phyloP scores from a whole-genome alignment of 2,113 vertebrate genomes.

The Elaphurus davidianus region DNA sequence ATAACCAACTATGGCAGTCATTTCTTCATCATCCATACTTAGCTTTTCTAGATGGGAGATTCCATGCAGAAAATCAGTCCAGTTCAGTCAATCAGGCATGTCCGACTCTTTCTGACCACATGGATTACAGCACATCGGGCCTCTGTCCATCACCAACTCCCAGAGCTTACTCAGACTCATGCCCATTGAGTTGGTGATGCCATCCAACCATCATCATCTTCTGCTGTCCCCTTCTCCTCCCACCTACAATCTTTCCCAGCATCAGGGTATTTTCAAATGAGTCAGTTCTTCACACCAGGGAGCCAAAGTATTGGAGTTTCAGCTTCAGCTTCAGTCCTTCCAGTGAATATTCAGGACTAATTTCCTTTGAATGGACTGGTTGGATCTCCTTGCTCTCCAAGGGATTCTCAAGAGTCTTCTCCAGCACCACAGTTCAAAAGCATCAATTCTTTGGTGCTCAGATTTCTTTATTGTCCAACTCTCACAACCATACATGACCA shows the following conservation, averaged over 20 bases:
- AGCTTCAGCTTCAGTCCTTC: neutral
- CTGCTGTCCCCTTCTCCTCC: no score
- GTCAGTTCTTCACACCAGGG: no score
- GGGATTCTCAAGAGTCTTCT: neutral
- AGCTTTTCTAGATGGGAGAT: neutral
- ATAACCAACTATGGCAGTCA: neutral
- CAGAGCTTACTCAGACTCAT: neutral
- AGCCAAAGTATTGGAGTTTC: no score
- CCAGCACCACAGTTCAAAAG: neutral
- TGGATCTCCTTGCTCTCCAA: neutral
- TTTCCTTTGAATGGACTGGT: neutral
- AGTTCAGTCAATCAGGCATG: neutral
- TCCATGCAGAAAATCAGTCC: neutral
- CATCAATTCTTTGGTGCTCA: neutral
- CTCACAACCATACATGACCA: neutral
- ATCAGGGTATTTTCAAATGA: no score
- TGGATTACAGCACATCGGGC: neutral
- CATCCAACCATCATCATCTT: no score
- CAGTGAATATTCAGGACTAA: neutral
- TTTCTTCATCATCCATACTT: neutral
- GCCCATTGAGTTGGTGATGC: neutral
- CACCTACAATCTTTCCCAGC: no score
- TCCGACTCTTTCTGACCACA: rapidly evolving
- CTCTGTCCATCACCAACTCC: neutral
- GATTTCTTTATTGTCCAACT: neutral